A percentile compares a stretch with the other conserved stretches of the same genome.
Evolutionary conservation across 2,888 invertebrate genomes (phyloP).

Genomic region (Chydorus sphaericus): DNA sequence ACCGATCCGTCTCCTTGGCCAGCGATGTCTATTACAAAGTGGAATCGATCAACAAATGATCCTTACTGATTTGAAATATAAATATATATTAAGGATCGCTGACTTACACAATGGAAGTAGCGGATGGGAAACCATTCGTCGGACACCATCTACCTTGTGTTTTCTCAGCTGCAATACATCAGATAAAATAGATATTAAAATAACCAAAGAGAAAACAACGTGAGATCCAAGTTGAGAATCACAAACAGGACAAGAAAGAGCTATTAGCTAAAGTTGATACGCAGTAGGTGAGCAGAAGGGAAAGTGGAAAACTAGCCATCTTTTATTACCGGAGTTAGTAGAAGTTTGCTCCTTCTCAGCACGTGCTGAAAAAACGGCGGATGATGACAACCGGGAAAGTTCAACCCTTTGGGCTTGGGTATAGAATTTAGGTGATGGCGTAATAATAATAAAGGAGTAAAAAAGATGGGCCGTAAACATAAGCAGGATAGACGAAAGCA

Average conservation of each 20-base stretch:
- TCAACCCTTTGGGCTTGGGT: conserved; percentile 76
- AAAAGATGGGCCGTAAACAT: conserved; percentile 23
- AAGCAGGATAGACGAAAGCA: conserved; percentile 17
- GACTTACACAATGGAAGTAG: conserved; percentile 86
- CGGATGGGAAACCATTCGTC: conserved; percentile 92
- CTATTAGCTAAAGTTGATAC: neutral
- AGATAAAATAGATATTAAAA: neutral
- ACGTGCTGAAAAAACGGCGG: conserved; percentile 89
- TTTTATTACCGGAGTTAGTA: conserved; percentile 78
- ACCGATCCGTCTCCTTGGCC: conserved; percentile 94
- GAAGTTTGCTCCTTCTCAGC: conserved; percentile 89
- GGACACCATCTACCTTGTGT: conserved; percentile 84
- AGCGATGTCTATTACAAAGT: conserved; percentile 74
- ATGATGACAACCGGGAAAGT: conserved; percentile 91
- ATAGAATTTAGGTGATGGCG: conserved; percentile 1
- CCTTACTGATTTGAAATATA: neutral
- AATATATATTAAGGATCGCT: neutral
- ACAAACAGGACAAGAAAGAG: neutral
- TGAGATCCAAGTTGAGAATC: neutral
- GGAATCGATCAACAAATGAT: too few species aligned
- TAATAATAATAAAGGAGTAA: too few species aligned
- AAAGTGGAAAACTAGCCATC: conserved; percentile 9
- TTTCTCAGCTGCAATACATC: conserved; percentile 60
- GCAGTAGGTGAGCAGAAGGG: neutral
- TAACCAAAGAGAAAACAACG: neutral